Evolutionary conservation across 2,888 invertebrate genomes (phyloP), one percentile per base, ranked within the genome.

Genomic region (Calephelis perditalis): DNA sequence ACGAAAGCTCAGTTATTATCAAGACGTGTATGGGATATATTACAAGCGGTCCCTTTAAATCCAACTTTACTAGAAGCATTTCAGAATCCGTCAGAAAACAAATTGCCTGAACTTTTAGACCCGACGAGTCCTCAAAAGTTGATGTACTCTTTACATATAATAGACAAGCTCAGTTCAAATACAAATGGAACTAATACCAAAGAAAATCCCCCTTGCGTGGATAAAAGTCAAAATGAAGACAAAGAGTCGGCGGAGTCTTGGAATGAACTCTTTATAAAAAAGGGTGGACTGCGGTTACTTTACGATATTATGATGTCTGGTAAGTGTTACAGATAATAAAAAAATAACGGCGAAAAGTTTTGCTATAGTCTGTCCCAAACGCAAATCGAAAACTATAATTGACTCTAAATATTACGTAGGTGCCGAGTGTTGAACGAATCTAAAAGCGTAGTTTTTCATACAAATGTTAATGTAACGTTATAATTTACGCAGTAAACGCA

Each of bases 91-190:
- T 91, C 84, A 8, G 93, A 94, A 71, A 92, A 91, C 73, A 93
- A 94, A 58, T 82, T 97, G 56, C 92, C 94, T 26, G 95, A 95
- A 69, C 84, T 98, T 1, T 91, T 98, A 10, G 96, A 98, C 85
- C 96, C 97, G 0, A 94, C 94, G 40, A 97, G 96, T 78, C 96
- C 98, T 0, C 98, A 98, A 82, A 97, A 97, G 78, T 93, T 98
- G 59, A 98, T 98, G 97, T 98, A 98, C 79, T 97, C 97, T 0
- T 84, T 98, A 64, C 97, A 98, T 79, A 98, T 98, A 68, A 96
- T 98, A 62, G 89, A 89, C 67, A 89, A 88, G 63, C 73, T 86
- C 61, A 88, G 89, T 69, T 85, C 84, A 60, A 83, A 70, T 63
- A 86, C 78, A 56, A 76, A 70, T 67, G 71, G 77, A 57, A 71